Conservation (phyloP, 2,113 vertebrate genomes). For the Scatophagus argus region DNA sequence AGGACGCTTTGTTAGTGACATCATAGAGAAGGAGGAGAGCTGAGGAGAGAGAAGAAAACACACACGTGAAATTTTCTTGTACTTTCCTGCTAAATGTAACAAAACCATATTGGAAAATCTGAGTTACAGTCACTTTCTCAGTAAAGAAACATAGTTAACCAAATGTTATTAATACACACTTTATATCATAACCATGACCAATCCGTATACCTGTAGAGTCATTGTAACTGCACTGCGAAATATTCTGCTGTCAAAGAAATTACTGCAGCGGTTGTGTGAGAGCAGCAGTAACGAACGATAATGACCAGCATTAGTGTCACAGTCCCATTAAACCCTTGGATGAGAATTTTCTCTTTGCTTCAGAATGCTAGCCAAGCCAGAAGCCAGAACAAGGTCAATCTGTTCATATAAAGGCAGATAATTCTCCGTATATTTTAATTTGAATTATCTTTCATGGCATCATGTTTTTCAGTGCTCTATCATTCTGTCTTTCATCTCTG, state of each 20-base stretch:
- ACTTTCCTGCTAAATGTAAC: not conserved
- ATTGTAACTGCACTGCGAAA: not conserved
- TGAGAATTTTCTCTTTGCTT: not conserved
- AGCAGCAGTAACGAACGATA: not conserved
- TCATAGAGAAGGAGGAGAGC: constrained; percentile 94
- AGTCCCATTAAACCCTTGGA: not conserved
- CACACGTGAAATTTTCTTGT: not conserved
- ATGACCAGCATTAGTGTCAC: not conserved
- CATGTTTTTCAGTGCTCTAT: not conserved
- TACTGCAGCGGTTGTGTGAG: not conserved
- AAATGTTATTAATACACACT: not conserved
- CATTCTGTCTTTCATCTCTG: constrained; percentile 6
- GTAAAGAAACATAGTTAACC: not conserved
- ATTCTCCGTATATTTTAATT: not conserved
- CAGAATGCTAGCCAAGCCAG: not conserved
- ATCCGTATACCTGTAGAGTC: not conserved
- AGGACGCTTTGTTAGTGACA: constrained; percentile 92
- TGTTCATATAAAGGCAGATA: not conserved
- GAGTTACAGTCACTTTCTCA: not conserved
- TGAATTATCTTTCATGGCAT: not conserved
- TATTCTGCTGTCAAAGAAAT: not conserved
- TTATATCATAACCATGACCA: not conserved
- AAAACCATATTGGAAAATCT: not conserved
- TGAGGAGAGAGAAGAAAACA: constrained; percentile 70
- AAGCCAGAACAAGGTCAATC: not conserved